Percentiles rank a stretch among this genome's conserved stretches.
These are phyloP conservation scores for Drosophila neonasuta DNA, from an alignment of 2,888 invertebrate species.

Conservation along the genomic window DNA sequence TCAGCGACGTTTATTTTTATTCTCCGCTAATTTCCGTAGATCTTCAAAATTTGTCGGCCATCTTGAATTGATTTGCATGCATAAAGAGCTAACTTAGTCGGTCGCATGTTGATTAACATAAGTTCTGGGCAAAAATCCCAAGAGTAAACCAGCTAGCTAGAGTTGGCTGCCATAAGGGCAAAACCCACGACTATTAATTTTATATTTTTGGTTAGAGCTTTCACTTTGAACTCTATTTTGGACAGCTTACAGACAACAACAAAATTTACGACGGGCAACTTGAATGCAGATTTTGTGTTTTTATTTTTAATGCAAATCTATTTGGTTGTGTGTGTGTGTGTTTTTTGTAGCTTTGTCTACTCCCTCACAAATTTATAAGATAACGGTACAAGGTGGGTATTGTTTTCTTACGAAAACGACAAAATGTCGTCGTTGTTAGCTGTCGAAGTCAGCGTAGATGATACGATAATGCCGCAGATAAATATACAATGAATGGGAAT, in stretches of 20 bases:
- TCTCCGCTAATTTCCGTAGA: slow-evolving; percentile 55
- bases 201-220: slow-evolving; percentile 47
- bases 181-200: slow-evolving; percentile 64
- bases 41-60: slow-evolving; percentile 51
- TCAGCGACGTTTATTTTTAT: slow-evolving; percentile 53
- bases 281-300: slow-evolving; percentile 65
- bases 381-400: slow-evolving; percentile 56
- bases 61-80: slow-evolving; percentile 71
- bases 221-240: slow-evolving; percentile 67
- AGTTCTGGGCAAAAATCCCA: slow-evolving; percentile 55
- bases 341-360: slow-evolving; percentile 41
- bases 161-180: slow-evolving; percentile 52
- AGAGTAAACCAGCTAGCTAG: slow-evolving; percentile 2
- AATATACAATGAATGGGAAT: slow-evolving; percentile 47
- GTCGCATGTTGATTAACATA: slow-evolving; percentile 64
- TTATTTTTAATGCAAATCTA: slow-evolving; percentile 23
- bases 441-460: slow-evolving; percentile 60
- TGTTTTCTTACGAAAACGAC: slow-evolving; percentile 65
- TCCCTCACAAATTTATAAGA: slow-evolving; percentile 75
- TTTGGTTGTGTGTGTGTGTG: background rate
- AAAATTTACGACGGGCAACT: slow-evolving; percentile 60
- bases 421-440: slow-evolving; percentile 72
- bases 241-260: slow-evolving; percentile 47
- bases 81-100: slow-evolving; percentile 61
- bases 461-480: slow-evolving; percentile 69